Evolutionary conservation across 2,113 vertebrate species (phyloP).

Genomic region (Drymodes brunneopygia): DNA sequence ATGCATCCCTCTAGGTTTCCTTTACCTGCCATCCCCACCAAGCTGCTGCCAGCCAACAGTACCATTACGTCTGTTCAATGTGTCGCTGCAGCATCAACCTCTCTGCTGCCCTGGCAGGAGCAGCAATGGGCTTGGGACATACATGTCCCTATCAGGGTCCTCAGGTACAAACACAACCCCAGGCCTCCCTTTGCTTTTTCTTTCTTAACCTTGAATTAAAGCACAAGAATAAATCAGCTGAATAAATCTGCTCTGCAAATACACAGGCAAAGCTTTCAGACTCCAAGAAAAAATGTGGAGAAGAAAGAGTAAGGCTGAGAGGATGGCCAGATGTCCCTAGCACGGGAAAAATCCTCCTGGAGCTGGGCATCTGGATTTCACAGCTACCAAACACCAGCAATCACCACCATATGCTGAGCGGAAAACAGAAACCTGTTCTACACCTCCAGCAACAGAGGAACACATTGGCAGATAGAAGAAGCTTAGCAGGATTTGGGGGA

Average conservation of each 20-base stretch:
- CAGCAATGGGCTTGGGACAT: neutral
- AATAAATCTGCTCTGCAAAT: neutral
- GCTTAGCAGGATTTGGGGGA: neutral
- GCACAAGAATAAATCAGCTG: neutral
- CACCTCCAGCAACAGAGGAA: neutral
- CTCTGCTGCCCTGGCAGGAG: neutral
- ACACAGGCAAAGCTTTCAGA: neutral
- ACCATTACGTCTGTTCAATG: neutral
- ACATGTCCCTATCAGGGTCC: neutral
- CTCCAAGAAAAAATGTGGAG: neutral
- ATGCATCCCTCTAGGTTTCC: neutral
- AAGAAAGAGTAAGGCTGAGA: neutral
- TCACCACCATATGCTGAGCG: constrained; percentile 51
- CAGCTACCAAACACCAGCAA: constrained; percentile 54
- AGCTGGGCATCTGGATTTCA: constrained; percentile 60
- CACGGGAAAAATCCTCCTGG: constrained; percentile 40
- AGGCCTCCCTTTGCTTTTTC: neutral
- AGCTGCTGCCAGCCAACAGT: neutral
- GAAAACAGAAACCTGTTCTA: constrained; percentile 44
- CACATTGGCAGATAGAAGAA: neutral
- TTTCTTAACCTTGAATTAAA: neutral
- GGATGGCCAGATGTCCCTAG: constrained; percentile 43
- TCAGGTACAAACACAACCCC: neutral
- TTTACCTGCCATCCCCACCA: neutral
- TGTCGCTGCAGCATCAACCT: neutral